phyloP scores from a whole-genome alignment of 2,113 vertebrate genomes.

The Asarcornis scutulata region DNA sequence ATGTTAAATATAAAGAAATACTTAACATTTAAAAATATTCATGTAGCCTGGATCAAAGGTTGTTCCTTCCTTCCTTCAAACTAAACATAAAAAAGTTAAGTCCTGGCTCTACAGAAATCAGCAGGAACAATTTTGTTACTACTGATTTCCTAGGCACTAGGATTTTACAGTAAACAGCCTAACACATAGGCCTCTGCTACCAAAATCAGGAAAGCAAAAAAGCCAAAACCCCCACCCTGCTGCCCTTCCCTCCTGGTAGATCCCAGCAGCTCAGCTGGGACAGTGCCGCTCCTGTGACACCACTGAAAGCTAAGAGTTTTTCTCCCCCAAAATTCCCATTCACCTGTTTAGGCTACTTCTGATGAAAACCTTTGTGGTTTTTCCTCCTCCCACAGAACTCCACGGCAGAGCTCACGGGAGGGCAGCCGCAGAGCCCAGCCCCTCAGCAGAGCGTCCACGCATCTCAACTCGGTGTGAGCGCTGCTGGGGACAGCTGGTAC shows the following conservation, averaged over 20 bases:
- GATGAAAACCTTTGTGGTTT: neutral
- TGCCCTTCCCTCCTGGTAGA: neutral
- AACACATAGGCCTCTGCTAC: neutral
- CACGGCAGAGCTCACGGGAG: neutral
- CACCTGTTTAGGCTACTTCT: neutral
- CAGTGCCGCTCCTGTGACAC: neutral
- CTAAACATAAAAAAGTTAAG: neutral
- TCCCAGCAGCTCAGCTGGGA: rapidly evolving
- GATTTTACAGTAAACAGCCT: neutral
- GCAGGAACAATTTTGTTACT: neutral
- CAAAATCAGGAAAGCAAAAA: neutral
- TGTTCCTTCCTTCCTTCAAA: neutral
- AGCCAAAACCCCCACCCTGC: rapidly evolving
- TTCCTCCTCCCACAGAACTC: neutral
- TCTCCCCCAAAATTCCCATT: rapidly evolving
- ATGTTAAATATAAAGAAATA: neutral
- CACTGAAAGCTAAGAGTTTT: neutral
- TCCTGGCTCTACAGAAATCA: neutral
- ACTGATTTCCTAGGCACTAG: neutral
- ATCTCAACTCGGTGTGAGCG: rapidly evolving
- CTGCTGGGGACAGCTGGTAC: neutral
- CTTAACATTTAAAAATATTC: neutral
- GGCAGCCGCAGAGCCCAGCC: neutral
- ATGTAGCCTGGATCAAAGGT: neutral
- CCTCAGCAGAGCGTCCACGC: rapidly evolving